Evolutionary conservation across 2,113 vertebrate genomes (phyloP), one percentile per base, ranked within the genome.

Genomic region (Seriola aureovittata): DNA sequence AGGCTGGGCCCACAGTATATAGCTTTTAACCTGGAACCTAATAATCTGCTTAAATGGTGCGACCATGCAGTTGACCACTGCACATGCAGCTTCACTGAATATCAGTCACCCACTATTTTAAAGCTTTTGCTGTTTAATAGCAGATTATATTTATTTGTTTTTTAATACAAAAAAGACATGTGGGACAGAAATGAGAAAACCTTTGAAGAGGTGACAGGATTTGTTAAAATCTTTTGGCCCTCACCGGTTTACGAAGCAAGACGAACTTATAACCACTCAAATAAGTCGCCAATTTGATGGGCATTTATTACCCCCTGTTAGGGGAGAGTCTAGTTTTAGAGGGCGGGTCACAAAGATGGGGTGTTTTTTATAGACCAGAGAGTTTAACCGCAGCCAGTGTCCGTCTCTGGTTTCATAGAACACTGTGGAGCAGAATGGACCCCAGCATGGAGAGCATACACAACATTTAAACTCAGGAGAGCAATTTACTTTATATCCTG

Each of bases 351-450:
- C 62, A 13, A 72, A 83, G 54, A 79, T 64, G 32, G 5, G n/a
- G 40, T 12, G 90, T 64, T 78, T 78, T 81, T 91, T 81, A 38
- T 44, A 69, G 75, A 80, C 12, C 48, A 60, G 55, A 71, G 75
- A 69, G 65, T 68, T 57, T n/a, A 46, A 57, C 17, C 10, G 1
- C 76, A 52, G 36, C 32, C 36, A 25, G 69, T 48, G 66, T 21
- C 38, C 0, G 73, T 86, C 57, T 93, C 80, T 77, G 75, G 80
- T 91, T 91, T 80, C 88, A n/a, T 3, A 5, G 73, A 54, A 38
- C 73, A 38, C 38, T 11, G 48, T 32, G 13, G 54, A 63, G 55
- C 12, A 4, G 23, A 55, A 46, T 32, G 36, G 32, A 78, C 62
- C 32, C 21, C 52, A 52, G 23, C 62, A 84, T 88, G 78, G 81